Evolutionary conservation across 2,113 vertebrate genomes (phyloP).

Genomic region (Apteryx mantelli): DNA sequence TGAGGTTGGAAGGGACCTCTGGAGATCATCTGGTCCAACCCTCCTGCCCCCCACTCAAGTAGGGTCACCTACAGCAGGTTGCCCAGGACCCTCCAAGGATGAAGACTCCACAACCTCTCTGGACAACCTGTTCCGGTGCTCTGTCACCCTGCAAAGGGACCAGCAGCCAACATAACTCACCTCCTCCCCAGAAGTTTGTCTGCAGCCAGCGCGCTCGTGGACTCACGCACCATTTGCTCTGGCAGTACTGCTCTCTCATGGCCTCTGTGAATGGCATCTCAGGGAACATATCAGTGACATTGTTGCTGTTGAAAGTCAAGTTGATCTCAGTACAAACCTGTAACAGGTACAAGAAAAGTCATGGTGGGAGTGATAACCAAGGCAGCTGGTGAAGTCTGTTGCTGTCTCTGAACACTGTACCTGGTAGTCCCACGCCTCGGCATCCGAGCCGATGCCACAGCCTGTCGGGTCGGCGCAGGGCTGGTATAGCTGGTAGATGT

Average conservation of each 20-base stretch:
- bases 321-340: slow-evolving; percentile 93
- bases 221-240: slow-evolving; percentile 82
- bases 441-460: slow-evolving; percentile 82
- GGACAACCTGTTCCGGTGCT: too few species aligned
- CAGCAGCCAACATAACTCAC: slow-evolving; percentile 64
- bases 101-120: too few species aligned
- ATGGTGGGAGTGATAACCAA: accelerated
- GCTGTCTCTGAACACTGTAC: slow-evolving; percentile 45
- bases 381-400: background rate
- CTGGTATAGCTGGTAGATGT: slow-evolving; percentile 83
- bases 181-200: slow-evolving; percentile 85
- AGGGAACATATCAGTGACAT: slow-evolving; percentile 90
- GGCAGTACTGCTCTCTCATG: slow-evolving; percentile 82
- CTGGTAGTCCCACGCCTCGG: slow-evolving; percentile 96
- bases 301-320: slow-evolving; percentile 89
- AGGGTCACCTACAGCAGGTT: too few species aligned
- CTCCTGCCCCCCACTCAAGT: background rate
- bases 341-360: background rate
- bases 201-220: slow-evolving; percentile 84
- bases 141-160: too few species aligned
- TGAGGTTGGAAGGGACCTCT: too few species aligned
- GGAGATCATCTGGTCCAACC: background rate
- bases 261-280: slow-evolving; percentile 81
- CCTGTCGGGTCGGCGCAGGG: slow-evolving; percentile 92
- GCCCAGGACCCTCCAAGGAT: too few species aligned